These are phyloP conservation scores for Carcinoscorpius rotundicauda DNA, from an alignment of 1,140 invertebrate genomes.

Conservation along the genomic window DNA sequence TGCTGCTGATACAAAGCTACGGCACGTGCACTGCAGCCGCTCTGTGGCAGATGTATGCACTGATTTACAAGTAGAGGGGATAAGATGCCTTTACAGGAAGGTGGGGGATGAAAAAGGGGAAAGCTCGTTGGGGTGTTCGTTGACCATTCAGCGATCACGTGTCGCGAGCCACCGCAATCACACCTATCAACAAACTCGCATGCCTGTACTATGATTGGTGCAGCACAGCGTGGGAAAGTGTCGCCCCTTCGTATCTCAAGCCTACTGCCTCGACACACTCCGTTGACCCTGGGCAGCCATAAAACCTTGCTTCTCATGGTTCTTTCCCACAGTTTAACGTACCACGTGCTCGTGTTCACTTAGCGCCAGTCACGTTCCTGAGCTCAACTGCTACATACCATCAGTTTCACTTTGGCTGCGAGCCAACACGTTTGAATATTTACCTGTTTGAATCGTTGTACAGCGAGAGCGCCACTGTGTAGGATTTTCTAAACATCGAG, in stretches of 20 bases:
- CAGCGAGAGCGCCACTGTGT: background rate
- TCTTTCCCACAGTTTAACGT: background rate
- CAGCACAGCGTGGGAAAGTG: background rate
- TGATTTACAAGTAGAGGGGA: no score
- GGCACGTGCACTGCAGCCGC: conserved; percentile 1
- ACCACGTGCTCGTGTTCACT: background rate
- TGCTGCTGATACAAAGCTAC: background rate
- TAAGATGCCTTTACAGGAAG: no score
- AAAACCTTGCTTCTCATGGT: background rate
- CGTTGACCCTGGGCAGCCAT: background rate
- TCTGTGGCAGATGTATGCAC: no score
- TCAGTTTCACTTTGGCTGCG: no score
- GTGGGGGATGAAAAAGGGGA: background rate
- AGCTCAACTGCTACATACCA: no score
- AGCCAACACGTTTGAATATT: no score
- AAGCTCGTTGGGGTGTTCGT: background rate
- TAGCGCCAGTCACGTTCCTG: background rate
- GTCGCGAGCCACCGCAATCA: conserved; percentile 2
- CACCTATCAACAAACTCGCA: background rate
- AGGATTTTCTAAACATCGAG: background rate
- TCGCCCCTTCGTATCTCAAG: background rate
- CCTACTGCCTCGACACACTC: background rate
- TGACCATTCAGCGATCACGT: background rate
- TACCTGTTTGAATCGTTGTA: no score
- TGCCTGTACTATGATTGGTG: background rate